Base-by-base conservation (phyloP, 2,113 vertebrate species). In the Pithys albifrons region DNA sequence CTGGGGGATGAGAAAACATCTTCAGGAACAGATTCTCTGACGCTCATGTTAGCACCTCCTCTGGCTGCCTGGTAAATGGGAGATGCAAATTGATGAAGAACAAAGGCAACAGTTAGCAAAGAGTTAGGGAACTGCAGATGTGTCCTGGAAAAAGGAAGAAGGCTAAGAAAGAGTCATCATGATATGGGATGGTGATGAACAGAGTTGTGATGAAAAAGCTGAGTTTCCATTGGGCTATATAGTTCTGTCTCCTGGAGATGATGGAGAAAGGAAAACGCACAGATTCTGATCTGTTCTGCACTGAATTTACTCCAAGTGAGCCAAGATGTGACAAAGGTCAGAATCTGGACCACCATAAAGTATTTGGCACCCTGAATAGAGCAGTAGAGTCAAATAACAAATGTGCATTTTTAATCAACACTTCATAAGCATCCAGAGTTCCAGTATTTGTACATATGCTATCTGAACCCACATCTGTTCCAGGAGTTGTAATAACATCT, bases 401-500 rank as follows among this genome's bases (percentile, higher is more conserved):
- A 88, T 17, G 31, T 6, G 1, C n/a, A 35, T 46, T 65, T 78
- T 83, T n/a, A 66, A 57, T 41, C 54, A 91, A 72, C 20, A 7
- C 52, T 88, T 92, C 15, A 62, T 74, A 70, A 78, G 89, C 85
- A 89, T 93, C 76, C 92, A 88, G 86, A 95, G 73, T 75, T 89
- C 75, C 67, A 81, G 52, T 24, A 78, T 64, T 88, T 92, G 76
- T 91, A 88, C 79, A 59, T 65, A 82, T 69, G 74, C 66, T 89
- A 59, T 83, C 57, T 88, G 85, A 90, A 93, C 71, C 59, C 51
- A 65, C 91, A 86, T 96, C 93, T 95, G 55, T 89, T 82, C 33
- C 81, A 94, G 91, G 83, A 83, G 59, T 72, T 96, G 81, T 91
- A 93, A 81, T 85, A 75, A 81, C 67, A 81, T 73, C 87, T 94